Conservation (phyloP, 2,113 vertebrate species). For the Excalfactoria chinensis region DNA sequence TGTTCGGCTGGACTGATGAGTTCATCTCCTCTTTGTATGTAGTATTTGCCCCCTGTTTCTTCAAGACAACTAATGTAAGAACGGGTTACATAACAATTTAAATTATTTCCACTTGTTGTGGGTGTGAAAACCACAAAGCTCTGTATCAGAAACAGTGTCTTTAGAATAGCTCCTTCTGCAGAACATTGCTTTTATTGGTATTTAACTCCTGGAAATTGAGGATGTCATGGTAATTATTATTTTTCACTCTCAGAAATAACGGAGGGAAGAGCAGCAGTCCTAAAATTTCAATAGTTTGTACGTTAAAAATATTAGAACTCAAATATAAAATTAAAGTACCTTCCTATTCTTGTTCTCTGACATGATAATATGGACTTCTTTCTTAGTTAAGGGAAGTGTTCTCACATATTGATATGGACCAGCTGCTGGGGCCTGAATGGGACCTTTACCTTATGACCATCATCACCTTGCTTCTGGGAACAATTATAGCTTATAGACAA, state of each 20-base stretch:
- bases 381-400: slow-evolving; percentile 87
- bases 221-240: background rate
- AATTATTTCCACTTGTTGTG: background rate
- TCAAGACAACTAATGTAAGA: background rate
- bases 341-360: background rate
- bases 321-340: background rate
- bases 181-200: background rate
- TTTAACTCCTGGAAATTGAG: background rate
- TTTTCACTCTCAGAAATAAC: background rate
- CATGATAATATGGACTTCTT: background rate
- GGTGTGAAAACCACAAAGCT: background rate
- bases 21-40: background rate
- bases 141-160: fast-evolving
- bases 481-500: slow-evolving; percentile 96
- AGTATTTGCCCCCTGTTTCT: background rate
- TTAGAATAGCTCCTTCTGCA: background rate
- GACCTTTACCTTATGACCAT: slow-evolving; percentile 99
- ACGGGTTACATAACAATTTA: background rate
- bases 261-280: background rate
- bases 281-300: background rate
- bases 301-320: background rate
- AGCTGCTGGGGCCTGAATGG: slow-evolving; percentile 96
- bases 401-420: slow-evolving; percentile 93
- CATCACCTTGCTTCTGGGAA: slow-evolving; percentile 93
- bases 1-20: background rate